Evolutionary conservation across 1,140 invertebrate genomes (phyloP).

Genomic region (Lepeophtheirus salmonis): DNA sequence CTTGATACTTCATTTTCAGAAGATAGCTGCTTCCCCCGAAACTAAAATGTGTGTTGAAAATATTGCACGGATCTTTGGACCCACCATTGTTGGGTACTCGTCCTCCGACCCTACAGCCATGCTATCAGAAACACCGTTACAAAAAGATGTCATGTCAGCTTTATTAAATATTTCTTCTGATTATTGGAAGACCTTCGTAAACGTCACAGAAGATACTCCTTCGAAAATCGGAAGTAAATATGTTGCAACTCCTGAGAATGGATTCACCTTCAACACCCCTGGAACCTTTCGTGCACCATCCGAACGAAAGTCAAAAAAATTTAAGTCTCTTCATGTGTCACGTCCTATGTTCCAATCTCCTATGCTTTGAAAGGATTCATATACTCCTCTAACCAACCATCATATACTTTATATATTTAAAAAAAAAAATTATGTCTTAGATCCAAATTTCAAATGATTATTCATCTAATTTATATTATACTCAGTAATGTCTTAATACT

Average conservation of each 20-base stretch:
- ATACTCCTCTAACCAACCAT: too few relatives aligned
- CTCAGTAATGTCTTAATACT: too few relatives aligned
- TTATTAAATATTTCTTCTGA: neutral
- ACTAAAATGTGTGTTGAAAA: slow-evolving; percentile 59
- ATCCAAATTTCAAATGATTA: too few relatives aligned
- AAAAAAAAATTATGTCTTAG: too few relatives aligned
- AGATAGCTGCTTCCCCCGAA: slow-evolving; percentile 34
- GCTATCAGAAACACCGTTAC: neutral
- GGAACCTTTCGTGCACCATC: neutral
- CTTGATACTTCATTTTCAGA: slow-evolving; percentile 60
- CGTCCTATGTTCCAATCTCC: neutral
- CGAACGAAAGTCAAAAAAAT: neutral
- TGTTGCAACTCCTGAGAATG: neutral
- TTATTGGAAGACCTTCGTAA: neutral
- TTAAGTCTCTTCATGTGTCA: neutral
- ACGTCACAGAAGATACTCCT: neutral
- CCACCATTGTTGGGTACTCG: slow-evolving; percentile 62
- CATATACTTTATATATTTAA: too few relatives aligned
- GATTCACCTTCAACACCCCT: neutral
- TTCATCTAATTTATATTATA: too few relatives aligned
- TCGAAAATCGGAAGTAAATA: too few relatives aligned
- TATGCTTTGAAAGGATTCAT: too few relatives aligned
- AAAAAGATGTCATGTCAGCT: neutral
- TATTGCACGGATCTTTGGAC: slow-evolving; percentile 61
- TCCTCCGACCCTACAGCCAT: slow-evolving; percentile 21